These are phyloP conservation scores for Glaucidium brasilianum DNA, from an alignment of 2,113 vertebrate species.

Conservation along the genomic window DNA sequence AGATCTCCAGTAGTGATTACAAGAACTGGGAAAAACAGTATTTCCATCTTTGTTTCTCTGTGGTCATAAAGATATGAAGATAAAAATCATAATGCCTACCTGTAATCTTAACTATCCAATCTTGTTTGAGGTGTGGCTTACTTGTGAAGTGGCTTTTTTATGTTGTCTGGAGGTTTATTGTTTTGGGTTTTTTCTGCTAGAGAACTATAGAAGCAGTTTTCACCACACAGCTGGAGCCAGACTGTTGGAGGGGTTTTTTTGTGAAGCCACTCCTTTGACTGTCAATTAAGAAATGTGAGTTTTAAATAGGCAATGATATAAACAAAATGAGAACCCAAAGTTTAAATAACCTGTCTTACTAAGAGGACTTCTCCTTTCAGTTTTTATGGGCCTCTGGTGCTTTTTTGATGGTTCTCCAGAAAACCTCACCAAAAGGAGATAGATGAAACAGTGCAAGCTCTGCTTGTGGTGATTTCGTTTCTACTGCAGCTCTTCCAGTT, in stretches of 20 bases:
- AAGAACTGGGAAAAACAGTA: neutral
- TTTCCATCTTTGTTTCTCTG: neutral
- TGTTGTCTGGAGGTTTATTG: neutral
- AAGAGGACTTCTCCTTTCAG: neutral
- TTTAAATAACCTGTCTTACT: neutral
- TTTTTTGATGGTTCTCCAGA: neutral
- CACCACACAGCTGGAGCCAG: neutral
- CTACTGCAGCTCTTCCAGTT: neutral
- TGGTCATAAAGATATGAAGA: conserved; percentile 19
- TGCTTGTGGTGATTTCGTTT: neutral
- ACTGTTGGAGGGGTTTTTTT: neutral
- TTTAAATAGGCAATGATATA: neutral
- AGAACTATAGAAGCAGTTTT: neutral
- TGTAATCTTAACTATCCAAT: conserved; percentile 11
- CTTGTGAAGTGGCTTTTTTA: conserved; percentile 35
- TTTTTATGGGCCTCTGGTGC: neutral
- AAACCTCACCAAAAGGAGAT: neutral
- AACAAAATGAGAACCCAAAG: neutral
- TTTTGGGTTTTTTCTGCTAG: neutral
- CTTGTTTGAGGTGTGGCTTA: conserved; percentile 29
- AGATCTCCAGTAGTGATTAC: neutral
- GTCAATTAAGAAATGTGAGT: neutral
- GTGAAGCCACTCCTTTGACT: neutral
- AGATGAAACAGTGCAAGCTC: neutral
- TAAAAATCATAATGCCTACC: conserved; percentile 7